Percentiles rank a stretch among this genome's conserved stretches.
These are phyloP conservation scores for Montipora cactus DNA, from an alignment of 64 coral and sea anemone genomes.

Conservation along the genomic window DNA sequence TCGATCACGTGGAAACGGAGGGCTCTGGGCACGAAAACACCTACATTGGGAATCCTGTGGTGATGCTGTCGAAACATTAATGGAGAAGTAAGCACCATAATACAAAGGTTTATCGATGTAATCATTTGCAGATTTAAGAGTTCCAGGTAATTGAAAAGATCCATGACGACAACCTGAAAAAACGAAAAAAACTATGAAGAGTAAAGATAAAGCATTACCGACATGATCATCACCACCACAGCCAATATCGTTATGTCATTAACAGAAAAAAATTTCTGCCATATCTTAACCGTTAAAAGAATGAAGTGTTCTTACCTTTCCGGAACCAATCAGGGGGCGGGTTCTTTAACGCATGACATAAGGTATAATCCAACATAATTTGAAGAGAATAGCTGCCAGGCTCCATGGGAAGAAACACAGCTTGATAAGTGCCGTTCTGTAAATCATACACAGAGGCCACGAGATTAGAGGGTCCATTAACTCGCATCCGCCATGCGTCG, in stretches of 20 bases:
- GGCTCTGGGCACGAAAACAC: background rate
- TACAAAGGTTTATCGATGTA: constrained; percentile 69
- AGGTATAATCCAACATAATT: constrained; percentile 76
- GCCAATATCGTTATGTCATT: background rate
- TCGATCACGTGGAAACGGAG: no score
- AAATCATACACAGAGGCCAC: constrained; percentile 76
- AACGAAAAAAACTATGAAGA: background rate
- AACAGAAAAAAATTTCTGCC: no score
- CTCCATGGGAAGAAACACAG: constrained; percentile 70
- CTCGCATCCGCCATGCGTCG: constrained; percentile 80
- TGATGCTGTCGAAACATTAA: constrained; percentile 24
- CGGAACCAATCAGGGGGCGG: constrained; percentile 89
- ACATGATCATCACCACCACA: background rate
- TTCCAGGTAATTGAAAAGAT: constrained; percentile 82
- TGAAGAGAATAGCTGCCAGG: constrained; percentile 73
- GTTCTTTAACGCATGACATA: constrained; percentile 92
- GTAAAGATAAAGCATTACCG: background rate
- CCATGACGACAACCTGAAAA: constrained; percentile 81
- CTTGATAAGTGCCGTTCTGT: constrained; percentile 84
- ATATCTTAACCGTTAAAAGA: no score
- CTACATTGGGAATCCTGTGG: constrained; percentile 46
- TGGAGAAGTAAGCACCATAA: constrained; percentile 60
- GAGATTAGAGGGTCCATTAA: constrained; percentile 62
- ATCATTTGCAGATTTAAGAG: constrained; percentile 59
- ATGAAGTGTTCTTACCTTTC: constrained; percentile 48